Percentiles rank a stretch among this genome's conserved stretches.
phyloP scores from a whole-genome alignment of 2,113 vertebrate genomes.

The Pseudolaguvia tuberculata region DNA sequence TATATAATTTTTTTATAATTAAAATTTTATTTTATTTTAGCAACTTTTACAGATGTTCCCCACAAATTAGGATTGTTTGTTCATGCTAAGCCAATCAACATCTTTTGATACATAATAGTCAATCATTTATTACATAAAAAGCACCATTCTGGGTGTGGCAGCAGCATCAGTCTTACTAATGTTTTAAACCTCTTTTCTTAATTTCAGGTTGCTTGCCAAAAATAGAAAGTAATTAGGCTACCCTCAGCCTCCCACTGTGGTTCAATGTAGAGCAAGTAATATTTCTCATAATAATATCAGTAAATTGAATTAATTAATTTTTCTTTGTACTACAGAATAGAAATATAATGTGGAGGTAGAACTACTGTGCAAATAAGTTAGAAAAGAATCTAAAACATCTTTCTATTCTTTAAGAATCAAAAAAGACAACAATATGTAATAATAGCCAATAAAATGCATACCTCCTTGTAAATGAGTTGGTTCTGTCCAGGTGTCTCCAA shows the following conservation, averaged over 20 bases:
- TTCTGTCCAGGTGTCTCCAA: conserved; percentile 58
- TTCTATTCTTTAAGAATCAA: background rate
- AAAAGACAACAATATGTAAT: background rate
- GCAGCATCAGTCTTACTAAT: conserved; percentile 3
- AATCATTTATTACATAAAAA: background rate
- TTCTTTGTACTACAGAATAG: too few relatives aligned
- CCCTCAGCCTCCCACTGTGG: conserved; percentile 57
- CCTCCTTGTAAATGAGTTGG: conserved; percentile 54
- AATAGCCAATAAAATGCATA: conserved; percentile 36
- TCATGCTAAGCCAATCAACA: too few relatives aligned
- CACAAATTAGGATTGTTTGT: too few relatives aligned
- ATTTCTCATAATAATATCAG: conserved; percentile 15
- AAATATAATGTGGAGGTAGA: too few relatives aligned
- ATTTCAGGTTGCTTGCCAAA: conserved; percentile 48
- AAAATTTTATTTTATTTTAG: too few relatives aligned
- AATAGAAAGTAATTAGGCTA: conserved; percentile 73
- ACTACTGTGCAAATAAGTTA: background rate
- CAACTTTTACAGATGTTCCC: background rate
- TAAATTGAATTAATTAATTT: too few relatives aligned
- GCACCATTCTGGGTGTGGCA: background rate
- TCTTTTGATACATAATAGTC: too few relatives aligned
- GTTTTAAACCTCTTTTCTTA: conserved; percentile 39
- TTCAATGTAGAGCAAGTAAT: conserved; percentile 62
- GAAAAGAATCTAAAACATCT: background rate
- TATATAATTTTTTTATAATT: too few relatives aligned